Conservation (phyloP, 2,888 invertebrate genomes). For the Dioctria rufipes region DNA sequence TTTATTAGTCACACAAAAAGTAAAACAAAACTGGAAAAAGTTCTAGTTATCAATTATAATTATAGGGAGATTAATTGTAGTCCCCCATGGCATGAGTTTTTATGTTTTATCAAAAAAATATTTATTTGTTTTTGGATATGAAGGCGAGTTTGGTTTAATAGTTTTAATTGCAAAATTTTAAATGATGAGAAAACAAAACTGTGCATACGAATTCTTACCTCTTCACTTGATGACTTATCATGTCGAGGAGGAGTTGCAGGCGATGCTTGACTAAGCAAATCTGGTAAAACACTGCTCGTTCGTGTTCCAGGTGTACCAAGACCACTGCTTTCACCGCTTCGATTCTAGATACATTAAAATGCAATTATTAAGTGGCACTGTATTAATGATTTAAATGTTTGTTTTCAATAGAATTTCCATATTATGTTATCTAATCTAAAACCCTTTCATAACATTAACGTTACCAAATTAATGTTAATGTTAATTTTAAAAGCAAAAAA, state of each 20-base stretch:
- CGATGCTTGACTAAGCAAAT: slow-evolving; percentile 91
- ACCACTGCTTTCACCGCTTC: slow-evolving; percentile 71
- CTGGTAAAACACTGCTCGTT: slow-evolving; percentile 94
- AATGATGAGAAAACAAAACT: slow-evolving; percentile 20
- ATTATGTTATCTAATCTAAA: too few relatives aligned
- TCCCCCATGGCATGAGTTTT: neutral
- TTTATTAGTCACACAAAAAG: slow-evolving; percentile 61
- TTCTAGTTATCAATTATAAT: too few relatives aligned
- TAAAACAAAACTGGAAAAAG: slow-evolving; percentile 30
- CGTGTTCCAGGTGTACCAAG: slow-evolving; percentile 80
- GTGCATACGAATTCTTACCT: slow-evolving; percentile 77
- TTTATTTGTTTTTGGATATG: neutral
- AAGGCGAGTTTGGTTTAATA: slow-evolving; percentile 26
- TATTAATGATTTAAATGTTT: too few relatives aligned
- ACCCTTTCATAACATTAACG: neutral
- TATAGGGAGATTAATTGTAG: too few relatives aligned
- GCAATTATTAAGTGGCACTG: too few relatives aligned
- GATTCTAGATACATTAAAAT: slow-evolving; percentile 63
- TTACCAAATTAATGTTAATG: neutral
- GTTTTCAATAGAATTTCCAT: too few relatives aligned
- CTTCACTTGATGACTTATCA: slow-evolving; percentile 95
- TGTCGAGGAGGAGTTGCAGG: slow-evolving; percentile 89
- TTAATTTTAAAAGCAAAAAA: neutral
- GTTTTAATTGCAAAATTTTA: neutral
- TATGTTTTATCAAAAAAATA: slow-evolving; percentile 8